Evolutionary conservation across 2,797 vertebrate species (phyloP).

Genomic region (Girardinus metallicus): DNA sequence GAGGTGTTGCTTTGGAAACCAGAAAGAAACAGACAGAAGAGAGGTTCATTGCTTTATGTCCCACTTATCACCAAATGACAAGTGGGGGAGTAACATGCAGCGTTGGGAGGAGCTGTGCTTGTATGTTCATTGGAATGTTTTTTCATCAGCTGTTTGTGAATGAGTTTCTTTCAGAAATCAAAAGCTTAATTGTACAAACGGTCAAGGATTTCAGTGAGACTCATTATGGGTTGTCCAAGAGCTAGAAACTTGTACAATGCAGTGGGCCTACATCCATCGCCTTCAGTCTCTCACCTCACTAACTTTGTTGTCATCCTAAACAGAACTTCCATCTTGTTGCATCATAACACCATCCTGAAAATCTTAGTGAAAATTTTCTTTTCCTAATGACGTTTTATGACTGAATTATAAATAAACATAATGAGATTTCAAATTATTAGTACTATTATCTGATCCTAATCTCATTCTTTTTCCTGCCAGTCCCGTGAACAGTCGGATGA

Average conservation of each 20-base stretch:
- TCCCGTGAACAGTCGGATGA: constrained; percentile 98
- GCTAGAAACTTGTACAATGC: constrained; percentile 35
- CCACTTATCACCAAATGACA: constrained; percentile 17
- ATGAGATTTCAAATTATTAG: fast-evolving
- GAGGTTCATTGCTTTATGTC: constrained; percentile 38
- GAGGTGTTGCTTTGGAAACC: constrained; percentile 87
- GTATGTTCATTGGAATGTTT: constrained; percentile 12
- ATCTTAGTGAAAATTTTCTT: constrained; percentile 2
- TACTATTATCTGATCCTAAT: background rate
- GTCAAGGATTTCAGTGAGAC: constrained; percentile 19
- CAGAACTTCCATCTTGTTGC: constrained; percentile 38
- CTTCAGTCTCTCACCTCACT: constrained; percentile 70
- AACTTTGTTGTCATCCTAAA: constrained; percentile 67
- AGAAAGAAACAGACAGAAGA: constrained; percentile 74
- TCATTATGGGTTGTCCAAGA: constrained; percentile 12
- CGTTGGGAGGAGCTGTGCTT: constrained; percentile 1
- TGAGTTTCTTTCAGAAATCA: background rate
- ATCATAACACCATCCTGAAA: constrained; percentile 17
- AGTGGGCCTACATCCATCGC: constrained; percentile 20
- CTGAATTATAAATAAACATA: background rate
- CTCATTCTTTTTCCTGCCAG: constrained; percentile 69
- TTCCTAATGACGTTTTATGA: background rate
- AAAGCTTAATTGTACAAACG: background rate
- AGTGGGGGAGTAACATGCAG: background rate
- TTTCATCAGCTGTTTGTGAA: constrained; percentile 31